Evolutionary conservation across 2,797 vertebrate species (phyloP), one percentile per base, ranked within the genome.

Genomic region (Glossophaga mutica): DNA sequence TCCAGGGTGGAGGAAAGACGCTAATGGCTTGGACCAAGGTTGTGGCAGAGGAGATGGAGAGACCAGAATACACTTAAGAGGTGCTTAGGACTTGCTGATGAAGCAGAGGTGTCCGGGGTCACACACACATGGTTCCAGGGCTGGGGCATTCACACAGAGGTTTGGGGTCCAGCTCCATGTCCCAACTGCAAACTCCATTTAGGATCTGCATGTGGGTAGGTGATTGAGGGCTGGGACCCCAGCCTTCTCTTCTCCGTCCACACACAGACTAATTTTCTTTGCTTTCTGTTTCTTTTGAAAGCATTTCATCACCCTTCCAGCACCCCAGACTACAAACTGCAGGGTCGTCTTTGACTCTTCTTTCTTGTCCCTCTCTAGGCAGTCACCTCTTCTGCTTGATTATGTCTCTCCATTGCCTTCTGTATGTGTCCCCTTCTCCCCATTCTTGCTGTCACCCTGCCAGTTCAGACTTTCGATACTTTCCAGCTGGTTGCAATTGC

Each of bases 211-310:
- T 34, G 46, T 90, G n/a, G 52, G 10, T 5, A n/a, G 62, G 34
- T 48, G 22, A 0, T 9, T 21, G 34, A 77, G 32, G 32, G 26
- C 62, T 74, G 87, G 39, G 68, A 11, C 34, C 44, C 55, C 14
- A 29, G 34, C 34, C 70, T 76, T 76, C 52, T 71, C 48, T 76
- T 59, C n/a, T 37, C n/a, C 29, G 82, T 62, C 14, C 3, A 5
- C 26, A 22, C 18, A 9, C 3, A 84, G 12, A 55, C n/a, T n/a
- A 4, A 42, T 10, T 46, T 46, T 62, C 46, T 85, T 55, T n/a
- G 77, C 78, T 77, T 42, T 76, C 46, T 29, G 19, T 90, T 81
- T 74, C 78, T 79, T 88, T 74, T 16, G 67, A 78, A 89, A 39
- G 4, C 29, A 2, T 34, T 1, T 19, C 12, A 8, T 68, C 42